phyloP scores from a whole-genome alignment of 1,140 invertebrate species.

The Drosophila micromelanica region DNA sequence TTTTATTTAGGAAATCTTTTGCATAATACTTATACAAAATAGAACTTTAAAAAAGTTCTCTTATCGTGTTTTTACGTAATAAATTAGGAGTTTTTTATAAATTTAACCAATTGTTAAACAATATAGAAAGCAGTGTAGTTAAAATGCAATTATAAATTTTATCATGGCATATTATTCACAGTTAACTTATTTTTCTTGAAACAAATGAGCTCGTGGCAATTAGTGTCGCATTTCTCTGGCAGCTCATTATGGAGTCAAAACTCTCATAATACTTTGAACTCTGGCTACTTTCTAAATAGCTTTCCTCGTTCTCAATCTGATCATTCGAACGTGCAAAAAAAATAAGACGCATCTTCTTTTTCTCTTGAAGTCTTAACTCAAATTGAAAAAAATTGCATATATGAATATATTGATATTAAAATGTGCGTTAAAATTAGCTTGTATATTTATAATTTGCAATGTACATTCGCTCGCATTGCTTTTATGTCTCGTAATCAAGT shows the following conservation, averaged over 20 bases:
- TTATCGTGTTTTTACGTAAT: no score
- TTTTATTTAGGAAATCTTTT: no score
- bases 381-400: slow-evolving; percentile 4
- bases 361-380: not conserved
- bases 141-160: not conserved
- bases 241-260: slow-evolving; percentile 8
- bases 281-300: slow-evolving; percentile 19
- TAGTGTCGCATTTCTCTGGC: slow-evolving; percentile 6
- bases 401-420: slow-evolving; percentile 7
- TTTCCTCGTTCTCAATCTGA: slow-evolving; percentile 6
- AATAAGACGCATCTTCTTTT: no score
- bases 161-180: not conserved
- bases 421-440: slow-evolving; percentile 6
- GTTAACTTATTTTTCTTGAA: not conserved
- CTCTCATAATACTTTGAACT: slow-evolving; percentile 19
- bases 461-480: not conserved
- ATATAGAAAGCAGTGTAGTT: no score
- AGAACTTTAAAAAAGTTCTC: no score
- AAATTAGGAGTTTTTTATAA: not conserved
- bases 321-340: slow-evolving; percentile 10
- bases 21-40: no score
- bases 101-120: no score
- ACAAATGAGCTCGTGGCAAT: not conserved
- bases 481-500: not conserved
- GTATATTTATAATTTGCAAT: slow-evolving; percentile 6